Evolutionary conservation across 1,140 invertebrate genomes (phyloP).

Genomic region (Cydia splendana): DNA sequence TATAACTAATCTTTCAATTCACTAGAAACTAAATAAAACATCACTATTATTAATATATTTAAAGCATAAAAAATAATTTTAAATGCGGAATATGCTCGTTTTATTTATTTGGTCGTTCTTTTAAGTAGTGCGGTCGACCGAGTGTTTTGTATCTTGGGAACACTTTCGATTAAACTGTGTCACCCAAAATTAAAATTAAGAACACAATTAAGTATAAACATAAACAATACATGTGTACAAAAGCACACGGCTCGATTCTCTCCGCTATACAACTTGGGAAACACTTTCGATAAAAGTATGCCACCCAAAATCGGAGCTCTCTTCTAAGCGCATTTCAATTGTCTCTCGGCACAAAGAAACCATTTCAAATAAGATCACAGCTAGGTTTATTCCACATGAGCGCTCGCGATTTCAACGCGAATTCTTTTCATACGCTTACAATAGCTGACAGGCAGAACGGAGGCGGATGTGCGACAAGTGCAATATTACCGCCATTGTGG

Average conservation of each 20-base stretch:
- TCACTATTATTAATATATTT: not conserved
- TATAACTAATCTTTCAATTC: not conserved
- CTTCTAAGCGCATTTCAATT: constrained; percentile 29
- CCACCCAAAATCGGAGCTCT: constrained; percentile 4
- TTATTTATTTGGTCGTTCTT: too few species aligned
- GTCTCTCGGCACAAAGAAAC: constrained; percentile 17
- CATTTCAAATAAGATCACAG: constrained; percentile 13
- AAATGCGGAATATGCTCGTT: too few species aligned
- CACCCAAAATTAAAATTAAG: not conserved
- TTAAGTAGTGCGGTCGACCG: too few species aligned
- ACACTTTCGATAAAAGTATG: constrained; percentile 11
- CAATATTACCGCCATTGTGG: constrained; percentile 21
- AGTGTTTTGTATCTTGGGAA: too few species aligned
- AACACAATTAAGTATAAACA: not conserved
- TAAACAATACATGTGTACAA: not conserved
- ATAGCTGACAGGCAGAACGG: constrained; percentile 27
- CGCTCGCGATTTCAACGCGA: constrained; percentile 48
- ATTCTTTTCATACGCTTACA: constrained; percentile 47
- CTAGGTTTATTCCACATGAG: constrained; percentile 33
- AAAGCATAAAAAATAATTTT: not conserved
- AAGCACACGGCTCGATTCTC: not conserved
- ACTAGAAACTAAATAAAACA: not conserved
- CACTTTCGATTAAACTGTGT: not conserved
- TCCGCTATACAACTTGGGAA: not conserved
- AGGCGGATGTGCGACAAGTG: constrained; percentile 25